A percentile compares a stretch with the other conserved stretches of the same genome.
phyloP scores from a whole-genome alignment of 1,140 invertebrate genomes.

The Trichoplusia ni region DNA sequence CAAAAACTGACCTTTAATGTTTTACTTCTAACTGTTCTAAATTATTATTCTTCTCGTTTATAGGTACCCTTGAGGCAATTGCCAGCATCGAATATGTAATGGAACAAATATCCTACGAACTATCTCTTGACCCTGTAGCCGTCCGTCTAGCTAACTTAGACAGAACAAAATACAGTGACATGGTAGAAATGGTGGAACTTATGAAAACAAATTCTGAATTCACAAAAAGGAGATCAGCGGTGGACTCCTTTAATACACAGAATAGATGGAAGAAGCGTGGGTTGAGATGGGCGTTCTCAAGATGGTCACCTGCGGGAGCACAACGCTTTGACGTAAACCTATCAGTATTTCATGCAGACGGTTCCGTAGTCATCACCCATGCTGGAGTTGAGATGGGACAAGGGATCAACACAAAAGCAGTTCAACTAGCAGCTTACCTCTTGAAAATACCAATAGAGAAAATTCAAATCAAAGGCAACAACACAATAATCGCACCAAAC shows the following conservation, averaged over 20 bases:
- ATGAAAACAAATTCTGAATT: slow-evolving; percentile 32
- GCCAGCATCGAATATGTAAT: slow-evolving; percentile 88
- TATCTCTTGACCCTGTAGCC: slow-evolving; percentile 85
- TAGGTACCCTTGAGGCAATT: slow-evolving; percentile 80
- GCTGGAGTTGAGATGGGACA: slow-evolving; percentile 12
- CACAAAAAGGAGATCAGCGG: slow-evolving; percentile 69
- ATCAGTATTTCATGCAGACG: slow-evolving; percentile 1
- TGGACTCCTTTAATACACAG: slow-evolving; percentile 84
- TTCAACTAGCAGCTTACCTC: neutral
- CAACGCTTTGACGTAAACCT: slow-evolving; percentile 44
- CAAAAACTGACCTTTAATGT: too few relatives aligned
- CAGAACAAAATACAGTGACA: neutral
- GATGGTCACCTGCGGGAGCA: slow-evolving; percentile 77
- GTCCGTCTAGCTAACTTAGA: slow-evolving; percentile 82
- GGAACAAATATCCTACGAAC: slow-evolving; percentile 87
- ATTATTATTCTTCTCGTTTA: neutral
- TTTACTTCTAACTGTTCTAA: too few relatives aligned
- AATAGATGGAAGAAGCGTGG: slow-evolving; percentile 91
- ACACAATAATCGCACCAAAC: slow-evolving; percentile 83
- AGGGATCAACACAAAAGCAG: slow-evolving; percentile 8
- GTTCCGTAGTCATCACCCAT: neutral
- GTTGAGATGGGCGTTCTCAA: slow-evolving; percentile 84
- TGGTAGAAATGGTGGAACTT: neutral
- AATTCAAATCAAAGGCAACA: slow-evolving; percentile 83
- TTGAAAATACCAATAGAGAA: slow-evolving; percentile 85